phyloP scores from a whole-genome alignment of 2,113 vertebrate genomes.

The Eonycteris spelaea region DNA sequence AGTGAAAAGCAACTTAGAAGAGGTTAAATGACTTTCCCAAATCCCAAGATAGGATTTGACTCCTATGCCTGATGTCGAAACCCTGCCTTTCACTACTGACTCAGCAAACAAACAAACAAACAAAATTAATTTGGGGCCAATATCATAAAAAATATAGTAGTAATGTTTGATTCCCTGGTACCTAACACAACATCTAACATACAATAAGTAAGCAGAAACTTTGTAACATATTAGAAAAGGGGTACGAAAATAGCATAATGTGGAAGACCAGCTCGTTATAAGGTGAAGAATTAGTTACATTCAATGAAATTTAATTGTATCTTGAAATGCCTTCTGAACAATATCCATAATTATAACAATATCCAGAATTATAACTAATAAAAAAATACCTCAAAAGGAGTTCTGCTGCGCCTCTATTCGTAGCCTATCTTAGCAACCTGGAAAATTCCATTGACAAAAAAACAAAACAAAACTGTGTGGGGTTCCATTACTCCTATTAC shows the following conservation, averaged over 20 bases:
- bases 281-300: not conserved
- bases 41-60: not conserved
- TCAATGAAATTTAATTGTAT: not conserved
- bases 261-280: not conserved
- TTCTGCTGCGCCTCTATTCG: not conserved
- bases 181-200: not conserved
- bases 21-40: not conserved
- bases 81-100: not conserved
- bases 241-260: not conserved
- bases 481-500: not conserved
- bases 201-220: not conserved
- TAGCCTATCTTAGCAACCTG: not conserved
- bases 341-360: not conserved
- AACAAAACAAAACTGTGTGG: too few species aligned
- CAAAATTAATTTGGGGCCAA: not conserved
- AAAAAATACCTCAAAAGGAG: not conserved
- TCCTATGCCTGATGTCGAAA: not conserved
- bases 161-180: not conserved
- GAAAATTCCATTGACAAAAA: not conserved
- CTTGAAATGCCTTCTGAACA: not conserved
- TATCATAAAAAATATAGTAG: slow-evolving; percentile 21
- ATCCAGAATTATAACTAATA: not conserved
- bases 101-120: not conserved
- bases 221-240: not conserved
- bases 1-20: not conserved